A percentile compares a stretch with the other conserved stretches of the same genome.
Evolutionary conservation across 1,140 invertebrate genomes (phyloP).

Genomic region (Xylocopa sonorina): DNA sequence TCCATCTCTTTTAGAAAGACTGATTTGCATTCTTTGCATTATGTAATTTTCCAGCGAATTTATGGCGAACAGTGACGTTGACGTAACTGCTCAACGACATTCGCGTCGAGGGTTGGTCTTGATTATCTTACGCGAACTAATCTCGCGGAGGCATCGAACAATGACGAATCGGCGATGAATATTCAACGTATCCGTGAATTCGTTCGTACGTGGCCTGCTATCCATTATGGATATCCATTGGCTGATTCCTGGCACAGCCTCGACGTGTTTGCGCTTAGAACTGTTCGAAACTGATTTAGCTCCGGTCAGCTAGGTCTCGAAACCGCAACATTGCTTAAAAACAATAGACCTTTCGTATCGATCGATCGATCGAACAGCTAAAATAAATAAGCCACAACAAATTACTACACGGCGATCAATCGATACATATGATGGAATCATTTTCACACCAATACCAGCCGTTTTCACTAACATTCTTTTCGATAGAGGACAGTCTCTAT

Average conservation of each 20-base stretch:
- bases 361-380: background rate
- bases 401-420: too few relatives aligned
- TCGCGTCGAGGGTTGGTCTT: conserved; percentile 38
- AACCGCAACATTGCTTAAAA: background rate
- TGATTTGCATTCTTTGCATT: too few relatives aligned
- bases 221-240: conserved; percentile 75
- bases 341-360: background rate
- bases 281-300: conserved; percentile 24
- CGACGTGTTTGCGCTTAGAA: conserved; percentile 38
- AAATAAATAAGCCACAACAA: too few relatives aligned
- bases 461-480: too few relatives aligned
- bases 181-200: conserved; percentile 75
- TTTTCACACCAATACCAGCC: too few relatives aligned
- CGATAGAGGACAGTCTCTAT: too few relatives aligned
- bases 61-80: background rate
- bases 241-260: conserved; percentile 40
- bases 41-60: too few relatives aligned
- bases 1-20: too few relatives aligned
- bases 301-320: conserved; percentile 5
- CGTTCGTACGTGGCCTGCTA: conserved; percentile 69
- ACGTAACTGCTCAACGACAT: conserved; percentile 50
- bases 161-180: conserved; percentile 76
- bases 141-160: conserved; percentile 63
- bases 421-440: too few relatives aligned
- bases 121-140: conserved; percentile 51